Conservation (phyloP, 1,140 invertebrate genomes). For the Mamestra configurata region DNA sequence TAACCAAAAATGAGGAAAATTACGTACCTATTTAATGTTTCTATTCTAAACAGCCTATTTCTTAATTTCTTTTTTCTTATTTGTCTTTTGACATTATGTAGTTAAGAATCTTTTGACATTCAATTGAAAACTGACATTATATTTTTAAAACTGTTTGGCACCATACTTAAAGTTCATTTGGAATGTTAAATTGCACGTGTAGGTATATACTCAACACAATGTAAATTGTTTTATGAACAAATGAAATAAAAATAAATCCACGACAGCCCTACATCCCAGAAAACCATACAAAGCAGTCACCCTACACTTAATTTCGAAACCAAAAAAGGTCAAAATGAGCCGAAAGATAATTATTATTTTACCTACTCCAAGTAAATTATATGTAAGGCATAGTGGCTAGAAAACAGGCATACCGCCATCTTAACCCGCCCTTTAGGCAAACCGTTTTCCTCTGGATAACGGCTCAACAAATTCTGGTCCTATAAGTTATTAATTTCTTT, state of each 20-base stretch:
- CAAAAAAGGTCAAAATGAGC: constrained; percentile 49
- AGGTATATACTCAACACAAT: too few species aligned
- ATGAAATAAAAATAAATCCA: not conserved
- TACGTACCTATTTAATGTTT: too few species aligned
- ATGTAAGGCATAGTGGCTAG: constrained; percentile 33
- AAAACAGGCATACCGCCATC: constrained; percentile 25
- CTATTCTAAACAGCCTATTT: too few species aligned
- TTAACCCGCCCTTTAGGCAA: not conserved
- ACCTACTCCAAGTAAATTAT: constrained; percentile 54
- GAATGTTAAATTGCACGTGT: too few species aligned
- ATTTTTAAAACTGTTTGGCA: too few species aligned
- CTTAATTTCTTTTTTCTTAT: too few species aligned
- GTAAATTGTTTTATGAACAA: too few species aligned
- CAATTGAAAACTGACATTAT: too few species aligned
- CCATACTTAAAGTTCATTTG: too few species aligned
- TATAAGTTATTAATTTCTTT: constrained; percentile 55
- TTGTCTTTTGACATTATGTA: too few species aligned
- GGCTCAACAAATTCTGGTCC: constrained; percentile 40
- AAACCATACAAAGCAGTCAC: constrained; percentile 2
- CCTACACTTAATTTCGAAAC: constrained; percentile 49
- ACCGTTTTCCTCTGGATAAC: not conserved
- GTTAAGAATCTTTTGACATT: too few species aligned
- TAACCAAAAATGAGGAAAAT: too few species aligned
- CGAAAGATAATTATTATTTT: constrained; percentile 57
- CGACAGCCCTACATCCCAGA: constrained; percentile 8